Evolutionary conservation across 2,113 vertebrate species (phyloP).

Genomic region (Crypturellus undulatus): DNA sequence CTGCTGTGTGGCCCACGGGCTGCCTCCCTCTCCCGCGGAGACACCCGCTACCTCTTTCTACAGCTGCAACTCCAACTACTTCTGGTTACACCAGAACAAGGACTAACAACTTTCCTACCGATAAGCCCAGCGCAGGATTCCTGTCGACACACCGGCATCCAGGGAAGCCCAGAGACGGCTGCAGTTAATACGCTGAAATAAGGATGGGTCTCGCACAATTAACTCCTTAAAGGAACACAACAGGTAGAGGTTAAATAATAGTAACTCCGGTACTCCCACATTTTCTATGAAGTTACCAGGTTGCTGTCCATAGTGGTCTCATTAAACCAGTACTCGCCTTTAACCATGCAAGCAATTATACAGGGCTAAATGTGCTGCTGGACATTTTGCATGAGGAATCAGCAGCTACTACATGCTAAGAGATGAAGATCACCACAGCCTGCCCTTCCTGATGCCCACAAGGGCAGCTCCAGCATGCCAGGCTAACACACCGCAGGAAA

Average conservation of each 20-base stretch:
- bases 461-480: background rate
- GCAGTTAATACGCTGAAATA: background rate
- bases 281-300: background rate
- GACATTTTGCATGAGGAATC: background rate
- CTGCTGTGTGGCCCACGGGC: background rate
- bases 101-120: background rate
- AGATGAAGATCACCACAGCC: background rate
- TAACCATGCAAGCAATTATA: background rate
- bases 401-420: background rate
- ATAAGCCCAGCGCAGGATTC: background rate
- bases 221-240: background rate
- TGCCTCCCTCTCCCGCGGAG: background rate
- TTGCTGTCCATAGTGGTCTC: background rate
- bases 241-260: background rate
- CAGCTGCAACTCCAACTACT: background rate
- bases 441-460: background rate
- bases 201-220: background rate
- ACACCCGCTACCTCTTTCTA: background rate
- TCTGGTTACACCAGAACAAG: background rate
- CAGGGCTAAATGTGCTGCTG: background rate
- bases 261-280: background rate
- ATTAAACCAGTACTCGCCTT: background rate
- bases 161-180: conserved; percentile 4
- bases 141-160: background rate
- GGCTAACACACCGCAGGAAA: background rate